These are phyloP conservation scores for Geodia barretti DNA, from an alignment of 37 sponge, comb jelly and placozoan species.

Conservation along the genomic window DNA sequence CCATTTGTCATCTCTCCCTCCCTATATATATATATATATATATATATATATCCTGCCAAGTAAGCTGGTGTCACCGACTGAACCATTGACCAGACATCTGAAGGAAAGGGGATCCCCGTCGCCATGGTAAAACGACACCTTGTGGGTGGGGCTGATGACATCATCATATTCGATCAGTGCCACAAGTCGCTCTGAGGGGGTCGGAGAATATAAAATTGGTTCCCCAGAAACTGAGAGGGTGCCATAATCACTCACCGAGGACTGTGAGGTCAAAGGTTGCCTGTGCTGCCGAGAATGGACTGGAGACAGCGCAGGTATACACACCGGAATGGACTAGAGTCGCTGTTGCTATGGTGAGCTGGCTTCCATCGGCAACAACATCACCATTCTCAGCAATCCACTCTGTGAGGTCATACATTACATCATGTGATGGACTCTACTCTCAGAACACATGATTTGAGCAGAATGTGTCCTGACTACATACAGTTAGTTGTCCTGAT, in stretches of 20 bases:
- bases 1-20: neutral
- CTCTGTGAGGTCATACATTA: neutral
- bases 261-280: neutral
- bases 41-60: no score
- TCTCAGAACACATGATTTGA: no score
- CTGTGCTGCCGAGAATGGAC: neutral
- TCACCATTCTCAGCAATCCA: neutral
- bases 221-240: no score
- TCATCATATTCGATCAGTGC: no score
- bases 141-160: neutral
- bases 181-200: no score
- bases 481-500: no score
- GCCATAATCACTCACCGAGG: neutral
- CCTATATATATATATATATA: neutral
- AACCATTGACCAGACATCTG: slow-evolving; percentile 17
- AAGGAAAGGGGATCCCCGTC: slow-evolving; percentile 13
- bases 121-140: neutral
- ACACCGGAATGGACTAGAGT: neutral
- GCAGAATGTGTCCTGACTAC: no score
- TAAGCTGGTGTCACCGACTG: no score
- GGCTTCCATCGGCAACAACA: neutral
- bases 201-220: neutral
- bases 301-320: neutral
- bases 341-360: neutral
- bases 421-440: slow-evolving; percentile 1